Conservation (phyloP, 1,140 invertebrate genomes). For the Plodia interpunctella region DNA sequence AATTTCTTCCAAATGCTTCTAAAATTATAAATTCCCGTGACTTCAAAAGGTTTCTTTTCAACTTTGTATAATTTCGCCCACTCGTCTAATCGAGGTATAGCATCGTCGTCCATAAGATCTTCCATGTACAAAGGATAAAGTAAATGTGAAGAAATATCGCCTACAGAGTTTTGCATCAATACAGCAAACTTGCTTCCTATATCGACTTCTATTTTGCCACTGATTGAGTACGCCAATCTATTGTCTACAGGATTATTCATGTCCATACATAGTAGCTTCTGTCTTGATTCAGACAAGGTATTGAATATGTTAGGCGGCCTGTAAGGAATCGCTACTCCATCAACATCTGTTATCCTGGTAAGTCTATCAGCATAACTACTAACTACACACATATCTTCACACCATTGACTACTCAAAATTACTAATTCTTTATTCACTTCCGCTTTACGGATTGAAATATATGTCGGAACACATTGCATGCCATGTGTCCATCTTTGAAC, state of each 20-base stretch:
- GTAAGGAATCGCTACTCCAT: conserved; percentile 46
- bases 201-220: conserved; percentile 40
- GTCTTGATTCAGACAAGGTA: conserved; percentile 41
- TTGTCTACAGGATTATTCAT: conserved; percentile 45
- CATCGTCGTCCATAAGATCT: conserved; percentile 46
- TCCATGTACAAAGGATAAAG: conserved; percentile 52
- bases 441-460: conserved; percentile 41
- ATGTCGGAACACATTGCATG: conserved; percentile 53
- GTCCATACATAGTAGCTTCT: conserved; percentile 43
- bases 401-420: conserved; percentile 60
- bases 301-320: conserved; percentile 50
- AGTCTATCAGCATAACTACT: conserved; percentile 38
- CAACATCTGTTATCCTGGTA: conserved; percentile 27
- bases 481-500: conserved; percentile 61
- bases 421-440: conserved; percentile 52
- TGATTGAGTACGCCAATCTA: conserved; percentile 40
- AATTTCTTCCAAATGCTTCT: conserved; percentile 41
- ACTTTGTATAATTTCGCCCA: conserved; percentile 42
- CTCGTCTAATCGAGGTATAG: conserved; percentile 38
- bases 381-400: conserved; percentile 59
- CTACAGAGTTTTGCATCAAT: conserved; percentile 57
- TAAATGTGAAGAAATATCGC: conserved; percentile 54
- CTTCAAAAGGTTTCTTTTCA: conserved; percentile 39
- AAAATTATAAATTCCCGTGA: conserved; percentile 43
- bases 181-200: conserved; percentile 43